A percentile compares a stretch with the other conserved stretches of the same genome.
Evolutionary conservation across 2,797 vertebrate species (phyloP).

Genomic region (Alcedo quadribrachys): DNA sequence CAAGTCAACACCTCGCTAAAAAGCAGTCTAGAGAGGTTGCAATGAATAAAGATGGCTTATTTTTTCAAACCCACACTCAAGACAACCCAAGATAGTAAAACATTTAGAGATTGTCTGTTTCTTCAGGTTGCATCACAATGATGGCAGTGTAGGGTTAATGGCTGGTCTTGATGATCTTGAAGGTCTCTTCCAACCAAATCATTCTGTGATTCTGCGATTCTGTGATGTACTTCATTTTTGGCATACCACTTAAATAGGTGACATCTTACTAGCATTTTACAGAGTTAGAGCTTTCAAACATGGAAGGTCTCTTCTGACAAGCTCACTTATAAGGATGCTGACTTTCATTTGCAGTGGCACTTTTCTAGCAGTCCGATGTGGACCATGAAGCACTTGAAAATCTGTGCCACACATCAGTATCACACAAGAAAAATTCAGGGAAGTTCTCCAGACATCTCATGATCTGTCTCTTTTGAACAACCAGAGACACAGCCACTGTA

Average conservation of each 20-base stretch:
- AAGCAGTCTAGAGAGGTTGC: neutral
- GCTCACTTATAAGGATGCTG: neutral
- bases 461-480: neutral
- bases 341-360: neutral
- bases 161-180: too few relatives aligned
- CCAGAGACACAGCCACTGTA: rapidly evolving
- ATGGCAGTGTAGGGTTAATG: too few relatives aligned
- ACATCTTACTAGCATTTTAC: neutral
- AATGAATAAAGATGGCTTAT: neutral
- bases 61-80: neutral
- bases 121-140: neutral
- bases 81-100: neutral
- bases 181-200: too few relatives aligned
- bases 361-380: neutral
- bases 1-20: neutral
- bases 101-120: neutral
- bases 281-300: neutral
- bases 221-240: neutral
- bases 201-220: too few relatives aligned
- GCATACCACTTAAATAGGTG: neutral
- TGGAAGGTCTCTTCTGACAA: neutral
- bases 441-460: neutral
- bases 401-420: neutral
- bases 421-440: neutral
- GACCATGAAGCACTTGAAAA: neutral